A percentile compares a stretch with the other conserved stretches of the same genome.
Evolutionary conservation across 2,797 vertebrate species (phyloP).

Genomic region (Emydoidea blandingii): DNA sequence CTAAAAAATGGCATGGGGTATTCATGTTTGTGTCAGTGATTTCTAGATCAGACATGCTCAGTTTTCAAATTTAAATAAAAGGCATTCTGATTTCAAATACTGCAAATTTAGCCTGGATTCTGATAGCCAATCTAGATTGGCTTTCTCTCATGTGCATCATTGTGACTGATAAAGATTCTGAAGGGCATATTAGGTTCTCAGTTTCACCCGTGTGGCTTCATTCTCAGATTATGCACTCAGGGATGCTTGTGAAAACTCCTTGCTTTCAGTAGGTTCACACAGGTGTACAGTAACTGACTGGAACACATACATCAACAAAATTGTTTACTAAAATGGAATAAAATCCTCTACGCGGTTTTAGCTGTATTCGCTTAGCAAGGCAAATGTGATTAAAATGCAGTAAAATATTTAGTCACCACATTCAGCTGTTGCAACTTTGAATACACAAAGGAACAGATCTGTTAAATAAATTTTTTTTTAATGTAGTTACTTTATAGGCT

Average conservation of each 20-base stretch:
- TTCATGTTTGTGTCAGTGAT: neutral
- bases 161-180: neutral
- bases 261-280: neutral
- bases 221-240: constrained; percentile 1
- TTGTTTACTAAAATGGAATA: neutral
- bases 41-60: neutral
- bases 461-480: neutral
- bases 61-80: neutral
- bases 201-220: neutral
- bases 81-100: neutral
- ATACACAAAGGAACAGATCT: neutral
- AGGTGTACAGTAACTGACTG: neutral
- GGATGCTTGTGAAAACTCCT: neutral
- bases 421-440: accelerated
- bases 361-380: neutral
- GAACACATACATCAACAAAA: accelerated
- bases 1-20: neutral
- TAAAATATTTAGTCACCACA: neutral
- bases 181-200: neutral
- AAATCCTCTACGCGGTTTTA: neutral
- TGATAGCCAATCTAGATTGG: neutral
- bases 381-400: neutral
- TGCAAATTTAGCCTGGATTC: neutral
- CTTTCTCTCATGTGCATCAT: neutral
- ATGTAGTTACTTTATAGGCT: neutral